Percentiles rank a stretch among this genome's conserved stretches.
These are phyloP conservation scores for Potorous gilbertii DNA, from an alignment of 2,797 vertebrate genomes.

Conservation along the genomic window DNA sequence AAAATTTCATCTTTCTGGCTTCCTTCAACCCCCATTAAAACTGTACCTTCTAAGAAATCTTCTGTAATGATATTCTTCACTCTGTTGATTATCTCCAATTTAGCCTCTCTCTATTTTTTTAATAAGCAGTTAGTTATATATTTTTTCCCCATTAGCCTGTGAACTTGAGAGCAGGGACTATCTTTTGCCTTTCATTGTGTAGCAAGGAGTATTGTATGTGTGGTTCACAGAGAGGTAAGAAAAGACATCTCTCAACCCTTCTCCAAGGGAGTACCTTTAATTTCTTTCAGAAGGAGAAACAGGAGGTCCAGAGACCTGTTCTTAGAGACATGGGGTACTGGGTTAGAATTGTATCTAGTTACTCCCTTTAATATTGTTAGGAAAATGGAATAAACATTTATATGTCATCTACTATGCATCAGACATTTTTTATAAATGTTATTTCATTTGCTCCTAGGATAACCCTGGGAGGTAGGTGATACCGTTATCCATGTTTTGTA, in stretches of 20 bases:
- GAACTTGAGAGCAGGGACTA: background rate
- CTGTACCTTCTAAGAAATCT: background rate
- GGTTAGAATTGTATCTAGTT: background rate
- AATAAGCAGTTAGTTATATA: background rate
- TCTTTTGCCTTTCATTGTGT: background rate
- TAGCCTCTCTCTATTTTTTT: background rate
- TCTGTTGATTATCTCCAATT: background rate
- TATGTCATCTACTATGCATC: background rate
- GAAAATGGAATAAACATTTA: background rate
- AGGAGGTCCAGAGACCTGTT: background rate
- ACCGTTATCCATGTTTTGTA: background rate
- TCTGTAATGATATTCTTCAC: background rate
- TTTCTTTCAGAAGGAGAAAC: background rate
- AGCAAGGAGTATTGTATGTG: background rate
- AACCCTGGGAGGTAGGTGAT: background rate
- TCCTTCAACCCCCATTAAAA: background rate
- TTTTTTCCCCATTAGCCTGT: background rate
- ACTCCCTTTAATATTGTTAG: background rate
- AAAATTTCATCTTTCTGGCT: background rate
- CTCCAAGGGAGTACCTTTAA: background rate
- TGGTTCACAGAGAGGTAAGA: too few relatives aligned
- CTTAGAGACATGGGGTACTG: background rate
- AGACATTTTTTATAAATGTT: background rate
- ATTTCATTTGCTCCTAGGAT: background rate
- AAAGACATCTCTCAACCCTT: background rate